Conservation (phyloP, 2,113 vertebrate genomes). For the Tetrax tetrax region DNA sequence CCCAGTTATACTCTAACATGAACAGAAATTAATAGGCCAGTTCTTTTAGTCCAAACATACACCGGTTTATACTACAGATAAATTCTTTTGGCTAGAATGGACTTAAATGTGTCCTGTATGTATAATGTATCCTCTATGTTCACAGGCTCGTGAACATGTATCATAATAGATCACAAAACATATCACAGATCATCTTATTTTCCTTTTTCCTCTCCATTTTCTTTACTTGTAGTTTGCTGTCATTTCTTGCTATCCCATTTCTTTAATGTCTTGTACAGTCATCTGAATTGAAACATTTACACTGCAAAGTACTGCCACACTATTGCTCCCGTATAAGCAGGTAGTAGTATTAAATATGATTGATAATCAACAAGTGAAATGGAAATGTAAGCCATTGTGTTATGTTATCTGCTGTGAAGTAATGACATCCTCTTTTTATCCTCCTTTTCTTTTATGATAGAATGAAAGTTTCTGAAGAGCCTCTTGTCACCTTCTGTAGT, state of each 20-base stretch:
- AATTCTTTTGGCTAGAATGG: not conserved
- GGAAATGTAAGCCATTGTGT: not conserved
- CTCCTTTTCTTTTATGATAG: not conserved
- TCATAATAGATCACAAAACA: not conserved
- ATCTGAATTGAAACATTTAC: not conserved
- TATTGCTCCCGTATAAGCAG: not conserved
- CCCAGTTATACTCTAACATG: not conserved
- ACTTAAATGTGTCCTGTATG: not conserved
- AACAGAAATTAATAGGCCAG: not conserved
- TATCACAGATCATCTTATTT: not conserved
- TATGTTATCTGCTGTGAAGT: not conserved
- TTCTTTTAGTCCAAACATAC: not conserved
- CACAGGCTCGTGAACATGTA: not conserved
- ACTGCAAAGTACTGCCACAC: not conserved
- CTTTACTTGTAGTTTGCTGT: not conserved
- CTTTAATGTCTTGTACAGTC: not conserved
- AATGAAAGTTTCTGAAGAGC: not conserved
- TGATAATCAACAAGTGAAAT: not conserved
- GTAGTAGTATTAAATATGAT: not conserved
- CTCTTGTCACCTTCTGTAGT: not conserved
- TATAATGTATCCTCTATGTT: not conserved
- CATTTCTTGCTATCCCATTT: not conserved
- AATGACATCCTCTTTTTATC: not conserved
- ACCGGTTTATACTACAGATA: not conserved
- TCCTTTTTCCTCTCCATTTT: not conserved